Base-by-base conservation (phyloP, 2,113 vertebrate genomes). In the Cacatua alba region DNA sequence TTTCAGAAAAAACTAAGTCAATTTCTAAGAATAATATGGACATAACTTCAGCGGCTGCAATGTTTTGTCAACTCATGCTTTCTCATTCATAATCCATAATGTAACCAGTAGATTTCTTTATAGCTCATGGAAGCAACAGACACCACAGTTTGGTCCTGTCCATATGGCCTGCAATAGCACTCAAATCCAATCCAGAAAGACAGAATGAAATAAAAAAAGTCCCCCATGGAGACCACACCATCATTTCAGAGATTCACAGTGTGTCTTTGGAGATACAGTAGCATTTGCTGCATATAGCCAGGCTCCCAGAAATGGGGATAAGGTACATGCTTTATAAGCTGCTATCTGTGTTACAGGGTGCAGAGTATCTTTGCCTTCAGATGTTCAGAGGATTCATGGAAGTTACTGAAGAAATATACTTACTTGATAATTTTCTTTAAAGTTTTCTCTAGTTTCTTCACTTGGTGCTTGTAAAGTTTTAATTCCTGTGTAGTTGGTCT, bases 401-500 rank as follows among this genome's bases (percentile, higher is more conserved):
- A 62, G 21, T 59, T 57, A 35, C 70, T 86, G 41, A 85, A 81
- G 80, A 78, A 95, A 91, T 71, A 91, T 35, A 97, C 86, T 96
- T 96, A 98, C 98, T 97, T 98, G 60, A 93, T 53, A 69, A 89
- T 97, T 81, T 93, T 98, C 97, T 97, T 98, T 59, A 98, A 95
- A 52, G 96, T 88, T 76, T 97, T 98, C 81, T 99, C 98, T 97
- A 99, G 76, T 91, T 97, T 98, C 91, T 96, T 98, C 85, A 98
- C 95, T 63, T 98, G 98, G 52, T 98, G 97, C 92, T 99, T 99
- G 97, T 98, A 98, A 90, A 98, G 95, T 97, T 98, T 98, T 86
- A 99, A 89, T 43, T 99, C 98, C 81, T 97, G 97, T 48, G 94
- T 92, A 46, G 98, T 98, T 20, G 98, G 98, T 92, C 98, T 98